Percentiles rank a stretch among this genome's conserved stretches.
Evolutionary conservation across 1,140 invertebrate genomes (phyloP).

Genomic region (Papilio dardanus): DNA sequence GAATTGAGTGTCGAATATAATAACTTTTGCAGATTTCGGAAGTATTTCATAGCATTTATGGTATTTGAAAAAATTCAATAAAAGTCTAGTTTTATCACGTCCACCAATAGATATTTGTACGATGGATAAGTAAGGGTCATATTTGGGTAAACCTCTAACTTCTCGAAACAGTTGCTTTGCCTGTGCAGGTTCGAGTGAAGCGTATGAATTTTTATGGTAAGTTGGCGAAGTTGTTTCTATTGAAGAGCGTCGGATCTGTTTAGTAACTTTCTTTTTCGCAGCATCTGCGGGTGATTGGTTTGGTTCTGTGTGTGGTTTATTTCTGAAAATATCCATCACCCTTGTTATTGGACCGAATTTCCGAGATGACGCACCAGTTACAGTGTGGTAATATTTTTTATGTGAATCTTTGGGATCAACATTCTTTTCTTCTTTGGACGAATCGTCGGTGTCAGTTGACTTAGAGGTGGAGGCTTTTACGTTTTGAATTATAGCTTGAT

Average conservation of each 20-base stretch:
- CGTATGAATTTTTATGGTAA: conserved; percentile 79
- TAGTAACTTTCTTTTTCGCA: conserved; percentile 67
- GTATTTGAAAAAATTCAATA: conserved; percentile 79
- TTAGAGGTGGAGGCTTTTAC: conserved; percentile 54
- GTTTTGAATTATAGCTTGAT: conserved; percentile 69
- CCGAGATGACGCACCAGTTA: conserved; percentile 73
- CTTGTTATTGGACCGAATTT: conserved; percentile 76
- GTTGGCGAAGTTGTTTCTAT: conserved; percentile 77
- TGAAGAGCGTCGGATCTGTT: conserved; percentile 70
- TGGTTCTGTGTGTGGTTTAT: conserved; percentile 65
- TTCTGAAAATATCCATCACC: conserved; percentile 78
- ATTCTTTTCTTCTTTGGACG: conserved; percentile 60
- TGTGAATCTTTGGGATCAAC: conserved; percentile 69
- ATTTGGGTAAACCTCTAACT: conserved; percentile 75
- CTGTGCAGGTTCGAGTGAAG: conserved; percentile 71
- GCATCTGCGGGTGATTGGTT: conserved; percentile 57
- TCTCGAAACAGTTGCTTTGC: conserved; percentile 78
- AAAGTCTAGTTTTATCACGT: conserved; percentile 75
- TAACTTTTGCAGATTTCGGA: conserved; percentile 79
- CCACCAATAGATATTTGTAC: conserved; percentile 78
- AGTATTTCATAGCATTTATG: conserved; percentile 79
- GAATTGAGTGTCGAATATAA: conserved; percentile 79
- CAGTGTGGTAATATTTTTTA: conserved; percentile 79
- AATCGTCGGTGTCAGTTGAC: conserved; percentile 60
- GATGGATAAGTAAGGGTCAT: conserved; percentile 78